Base-by-base conservation (phyloP, 1,140 invertebrate genomes). In the Lordiphosa stackelbergi region DNA sequence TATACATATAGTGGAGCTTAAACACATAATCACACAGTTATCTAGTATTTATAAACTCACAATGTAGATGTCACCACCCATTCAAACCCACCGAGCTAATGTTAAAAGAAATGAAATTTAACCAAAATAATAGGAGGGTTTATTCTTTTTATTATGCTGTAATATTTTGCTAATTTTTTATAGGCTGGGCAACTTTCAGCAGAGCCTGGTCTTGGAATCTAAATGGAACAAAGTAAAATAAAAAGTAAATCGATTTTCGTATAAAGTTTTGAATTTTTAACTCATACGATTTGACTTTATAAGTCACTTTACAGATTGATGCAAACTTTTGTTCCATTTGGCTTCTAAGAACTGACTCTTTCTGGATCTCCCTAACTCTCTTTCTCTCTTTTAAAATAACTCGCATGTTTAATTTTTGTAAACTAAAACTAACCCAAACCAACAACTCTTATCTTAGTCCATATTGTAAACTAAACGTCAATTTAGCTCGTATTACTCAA, bases 371-470 rank as follows among this genome's bases (percentile, higher is more conserved):
- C 28, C 28, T 2, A 31, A 2, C 28, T 31, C 28, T 31, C 28
- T 31, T 5, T 31, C 28, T 31, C 28, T 19, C 22, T 22, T 28
- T 36, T 22, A 51, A 45, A 45, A 16, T 63, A 70, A 51, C 42
- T 79, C 56, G 75, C 75, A 81, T 81, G 75, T 81, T 71, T 71
- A 36, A 60, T 75, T 45, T 38, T 72, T 66, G 28, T 74, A 61
- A 75, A 57, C 36, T 31, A 31, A 31, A 31, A 64, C 62, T 71
- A 74, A 81, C 53, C 53, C 56, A 59, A 62, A 36, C 37, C 45
- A 54, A 56, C 6, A 31, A 31, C 6, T 31, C 28, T 31, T 7
- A 2, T 31, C 5, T 31, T 31, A 31, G 28, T 31, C 28, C 28
- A 60, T 73, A 66, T 64, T 60, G 58, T 75, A 66, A 65, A 53